phyloP scores from a whole-genome alignment of 2,888 invertebrate species.

The Euproctis similis region DNA sequence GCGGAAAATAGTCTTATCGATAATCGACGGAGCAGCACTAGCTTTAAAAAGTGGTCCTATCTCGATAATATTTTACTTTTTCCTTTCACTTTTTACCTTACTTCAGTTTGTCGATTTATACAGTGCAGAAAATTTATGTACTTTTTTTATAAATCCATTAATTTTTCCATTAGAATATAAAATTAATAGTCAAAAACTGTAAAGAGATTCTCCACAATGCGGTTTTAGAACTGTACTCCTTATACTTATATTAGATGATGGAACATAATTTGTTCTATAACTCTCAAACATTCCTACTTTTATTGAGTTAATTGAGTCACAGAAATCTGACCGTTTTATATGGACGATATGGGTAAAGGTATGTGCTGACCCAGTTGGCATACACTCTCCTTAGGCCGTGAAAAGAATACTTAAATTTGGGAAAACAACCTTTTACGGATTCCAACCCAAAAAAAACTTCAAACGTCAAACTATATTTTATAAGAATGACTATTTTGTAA shows the following conservation, averaged over 20 bases:
- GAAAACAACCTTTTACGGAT: too few relatives aligned
- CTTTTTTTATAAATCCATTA: too few relatives aligned
- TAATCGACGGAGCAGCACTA: constrained; percentile 26
- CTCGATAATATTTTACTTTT: constrained; percentile 25
- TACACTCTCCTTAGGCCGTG: background rate
- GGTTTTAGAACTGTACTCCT: too few relatives aligned
- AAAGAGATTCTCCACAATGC: too few relatives aligned
- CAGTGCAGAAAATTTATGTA: constrained; percentile 16
- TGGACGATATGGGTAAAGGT: constrained; percentile 1
- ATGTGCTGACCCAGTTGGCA: background rate
- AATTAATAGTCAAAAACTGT: too few relatives aligned
- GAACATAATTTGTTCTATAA: too few relatives aligned
- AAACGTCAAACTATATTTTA: too few relatives aligned
- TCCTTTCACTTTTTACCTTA: constrained; percentile 22
- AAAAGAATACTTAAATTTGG: background rate
- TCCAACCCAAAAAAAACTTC: too few relatives aligned
- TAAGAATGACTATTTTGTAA: too few relatives aligned
- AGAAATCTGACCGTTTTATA: constrained; percentile 3
- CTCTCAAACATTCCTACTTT: too few relatives aligned
- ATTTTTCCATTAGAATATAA: too few relatives aligned
- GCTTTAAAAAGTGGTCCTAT: constrained; percentile 18
- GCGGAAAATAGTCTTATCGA: constrained; percentile 37
- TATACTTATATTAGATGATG: too few relatives aligned
- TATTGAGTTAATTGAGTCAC: background rate
- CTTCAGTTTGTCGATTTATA: constrained; percentile 19